A percentile compares a stretch with the other conserved stretches of the same genome.
Evolutionary conservation across 2,797 vertebrate species (phyloP).

Genomic region (Macrochelys suwanniensis): DNA sequence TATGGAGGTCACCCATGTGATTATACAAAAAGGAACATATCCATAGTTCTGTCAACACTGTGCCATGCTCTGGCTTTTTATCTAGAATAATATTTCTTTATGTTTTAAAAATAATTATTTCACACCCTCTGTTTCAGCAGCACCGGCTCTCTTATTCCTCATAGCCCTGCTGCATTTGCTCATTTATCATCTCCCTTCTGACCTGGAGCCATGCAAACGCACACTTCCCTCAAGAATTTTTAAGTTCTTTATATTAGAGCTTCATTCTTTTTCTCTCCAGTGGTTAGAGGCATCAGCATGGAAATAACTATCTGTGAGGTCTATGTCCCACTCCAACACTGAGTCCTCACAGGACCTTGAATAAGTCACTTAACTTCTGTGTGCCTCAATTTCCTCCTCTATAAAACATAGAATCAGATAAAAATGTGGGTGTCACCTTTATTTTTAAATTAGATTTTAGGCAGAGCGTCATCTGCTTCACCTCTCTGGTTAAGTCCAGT

Average conservation of each 20-base stretch:
- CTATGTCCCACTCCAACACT: background rate
- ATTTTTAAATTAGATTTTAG: background rate
- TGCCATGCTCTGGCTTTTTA: background rate
- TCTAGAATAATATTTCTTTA: background rate
- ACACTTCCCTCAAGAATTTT: background rate
- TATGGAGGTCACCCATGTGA: background rate
- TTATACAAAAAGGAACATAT: background rate
- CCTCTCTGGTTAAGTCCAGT: background rate
- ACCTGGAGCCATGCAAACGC: background rate
- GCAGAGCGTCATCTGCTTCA: background rate
- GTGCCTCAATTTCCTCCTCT: background rate
- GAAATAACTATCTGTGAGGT: background rate
- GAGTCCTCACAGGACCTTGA: background rate
- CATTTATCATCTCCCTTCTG: background rate
- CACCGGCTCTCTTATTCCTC: background rate
- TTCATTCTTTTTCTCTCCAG: background rate
- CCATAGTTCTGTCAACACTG: background rate
- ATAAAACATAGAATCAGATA: background rate
- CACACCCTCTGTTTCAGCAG: background rate
- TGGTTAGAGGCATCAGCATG: background rate
- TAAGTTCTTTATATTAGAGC: background rate
- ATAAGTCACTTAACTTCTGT: background rate
- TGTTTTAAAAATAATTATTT: slow-evolving; percentile 1
- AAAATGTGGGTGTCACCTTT: background rate
- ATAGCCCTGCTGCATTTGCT: background rate